Percentiles rank a stretch among this genome's conserved stretches.
Conservation (phyloP, 2,888 invertebrate genomes). For the Stegophylla sp. region DNA sequence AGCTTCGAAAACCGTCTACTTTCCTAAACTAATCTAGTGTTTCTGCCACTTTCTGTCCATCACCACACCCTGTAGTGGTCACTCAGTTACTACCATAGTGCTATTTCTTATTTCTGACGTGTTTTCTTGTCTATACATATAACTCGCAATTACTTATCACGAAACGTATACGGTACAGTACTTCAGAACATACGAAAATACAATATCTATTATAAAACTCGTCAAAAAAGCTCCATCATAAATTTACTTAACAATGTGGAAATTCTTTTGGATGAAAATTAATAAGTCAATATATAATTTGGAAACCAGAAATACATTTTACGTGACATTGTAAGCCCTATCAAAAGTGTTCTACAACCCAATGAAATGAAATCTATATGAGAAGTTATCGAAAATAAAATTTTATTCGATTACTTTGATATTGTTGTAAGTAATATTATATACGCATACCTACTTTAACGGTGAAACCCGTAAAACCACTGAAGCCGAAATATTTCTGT, state of each 20-base stretch:
- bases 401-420: background rate
- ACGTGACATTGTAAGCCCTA: background rate
- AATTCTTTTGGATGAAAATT: background rate
- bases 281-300: background rate
- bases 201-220: background rate
- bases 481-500: too few relatives aligned
- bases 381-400: background rate
- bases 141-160: background rate
- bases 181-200: background rate
- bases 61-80: background rate
- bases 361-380: too few relatives aligned
- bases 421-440: background rate
- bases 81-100: slow-evolving; percentile 63
- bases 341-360: too few relatives aligned
- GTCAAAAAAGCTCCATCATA: background rate
- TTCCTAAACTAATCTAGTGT: slow-evolving; percentile 60
- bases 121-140: slow-evolving; percentile 61
- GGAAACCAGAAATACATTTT: background rate
- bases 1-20: slow-evolving; percentile 54
- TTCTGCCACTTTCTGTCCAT: slow-evolving; percentile 57
- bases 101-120: slow-evolving; percentile 62
- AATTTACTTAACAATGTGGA: background rate
- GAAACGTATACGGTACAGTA: background rate
- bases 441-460: background rate
- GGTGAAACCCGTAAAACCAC: background rate